phyloP scores from a whole-genome alignment of 1,140 invertebrate genomes.

The Listronotus bonariensis region DNA sequence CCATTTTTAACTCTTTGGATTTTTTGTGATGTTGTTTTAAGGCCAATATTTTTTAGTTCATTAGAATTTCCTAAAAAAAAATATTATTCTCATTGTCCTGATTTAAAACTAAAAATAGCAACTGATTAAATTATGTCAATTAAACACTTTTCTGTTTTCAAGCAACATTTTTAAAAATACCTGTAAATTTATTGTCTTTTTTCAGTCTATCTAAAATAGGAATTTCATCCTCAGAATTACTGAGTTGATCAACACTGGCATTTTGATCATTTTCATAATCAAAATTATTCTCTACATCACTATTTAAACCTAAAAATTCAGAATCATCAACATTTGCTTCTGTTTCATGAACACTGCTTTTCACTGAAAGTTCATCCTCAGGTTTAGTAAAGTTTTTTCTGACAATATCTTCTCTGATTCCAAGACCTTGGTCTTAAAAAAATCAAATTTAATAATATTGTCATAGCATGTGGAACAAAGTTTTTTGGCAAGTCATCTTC shows the following conservation, averaged over 20 bases:
- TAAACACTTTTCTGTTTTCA: too few species aligned
- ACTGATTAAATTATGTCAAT: too few species aligned
- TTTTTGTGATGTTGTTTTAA: too few species aligned
- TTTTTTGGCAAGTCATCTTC: conserved; percentile 17
- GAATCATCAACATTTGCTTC: background rate
- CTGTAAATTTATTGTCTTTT: background rate
- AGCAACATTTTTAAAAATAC: too few species aligned
- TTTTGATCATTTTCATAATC: background rate
- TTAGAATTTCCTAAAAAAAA: too few species aligned
- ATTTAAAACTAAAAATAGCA: too few species aligned
- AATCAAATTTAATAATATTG: conserved; percentile 15
- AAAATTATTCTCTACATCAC: conserved; percentile 5
- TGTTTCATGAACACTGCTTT: background rate
- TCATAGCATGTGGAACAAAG: conserved; percentile 20
- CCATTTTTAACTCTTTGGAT: too few species aligned
- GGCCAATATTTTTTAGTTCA: too few species aligned
- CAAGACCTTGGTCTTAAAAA: conserved; percentile 23
- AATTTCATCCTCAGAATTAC: conserved; percentile 8
- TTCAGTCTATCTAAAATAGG: background rate
- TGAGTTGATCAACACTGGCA: background rate
- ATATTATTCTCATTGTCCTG: too few species aligned
- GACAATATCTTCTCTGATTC: conserved; percentile 21
- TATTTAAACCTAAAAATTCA: background rate
- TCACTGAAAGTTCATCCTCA: background rate
- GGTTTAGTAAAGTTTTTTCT: background rate